Conservation (phyloP, 2,888 invertebrate species). For the Portevinia maculata region DNA sequence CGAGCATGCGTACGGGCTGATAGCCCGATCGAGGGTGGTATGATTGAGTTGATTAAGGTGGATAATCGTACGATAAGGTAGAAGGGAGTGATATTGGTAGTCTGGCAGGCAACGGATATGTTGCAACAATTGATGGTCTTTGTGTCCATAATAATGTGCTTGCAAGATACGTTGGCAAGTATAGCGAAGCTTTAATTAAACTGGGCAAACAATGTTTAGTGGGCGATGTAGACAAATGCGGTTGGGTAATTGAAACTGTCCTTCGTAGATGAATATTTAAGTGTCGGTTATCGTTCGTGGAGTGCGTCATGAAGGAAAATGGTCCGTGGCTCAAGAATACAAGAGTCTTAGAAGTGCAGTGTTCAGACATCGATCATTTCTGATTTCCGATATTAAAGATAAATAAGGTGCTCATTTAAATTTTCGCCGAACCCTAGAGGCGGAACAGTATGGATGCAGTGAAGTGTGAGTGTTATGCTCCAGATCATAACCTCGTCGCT, state of each 20-base stretch:
- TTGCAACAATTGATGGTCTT: neutral
- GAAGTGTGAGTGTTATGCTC: too few species aligned
- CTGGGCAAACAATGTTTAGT: neutral
- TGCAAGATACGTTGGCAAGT: neutral
- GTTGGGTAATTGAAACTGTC: neutral
- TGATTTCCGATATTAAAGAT: too few species aligned
- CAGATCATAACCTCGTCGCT: too few species aligned
- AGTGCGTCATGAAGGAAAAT: too few species aligned
- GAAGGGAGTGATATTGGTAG: slow-evolving; percentile 21
- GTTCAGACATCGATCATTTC: too few species aligned
- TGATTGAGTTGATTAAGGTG: slow-evolving; percentile 51
- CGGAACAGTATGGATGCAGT: too few species aligned
- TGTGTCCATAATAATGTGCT: slow-evolving; percentile 5
- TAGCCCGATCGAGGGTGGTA: slow-evolving; percentile 27
- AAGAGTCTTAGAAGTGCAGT: too few species aligned
- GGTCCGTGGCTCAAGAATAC: too few species aligned
- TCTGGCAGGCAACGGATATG: neutral
- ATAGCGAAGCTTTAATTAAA: slow-evolving; percentile 3
- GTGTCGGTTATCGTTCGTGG: too few species aligned
- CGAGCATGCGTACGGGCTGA: neutral
- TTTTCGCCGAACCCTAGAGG: too few species aligned
- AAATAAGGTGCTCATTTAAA: too few species aligned
- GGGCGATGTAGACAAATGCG: neutral
- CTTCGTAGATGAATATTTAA: too few species aligned
- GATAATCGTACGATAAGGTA: slow-evolving; percentile 48